phyloP scores from a whole-genome alignment of 2,797 vertebrate genomes.

The Cynodonichthys magdalenae region DNA sequence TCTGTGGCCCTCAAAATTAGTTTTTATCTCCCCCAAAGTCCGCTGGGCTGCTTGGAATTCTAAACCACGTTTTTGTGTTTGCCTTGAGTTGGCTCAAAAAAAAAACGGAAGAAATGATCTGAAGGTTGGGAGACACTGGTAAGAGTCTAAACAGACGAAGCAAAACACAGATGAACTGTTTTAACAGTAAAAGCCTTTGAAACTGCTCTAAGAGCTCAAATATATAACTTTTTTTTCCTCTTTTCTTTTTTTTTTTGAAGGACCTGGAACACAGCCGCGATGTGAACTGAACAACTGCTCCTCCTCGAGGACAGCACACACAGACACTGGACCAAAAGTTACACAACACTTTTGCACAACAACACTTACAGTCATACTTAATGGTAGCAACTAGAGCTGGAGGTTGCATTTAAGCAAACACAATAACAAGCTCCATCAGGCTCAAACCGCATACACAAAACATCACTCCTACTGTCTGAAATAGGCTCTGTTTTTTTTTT shows the following conservation, averaged over 20 bases:
- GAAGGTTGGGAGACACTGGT: slow-evolving; percentile 59
- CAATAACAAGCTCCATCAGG: slow-evolving; percentile 61
- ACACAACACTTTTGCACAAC: slow-evolving; percentile 64
- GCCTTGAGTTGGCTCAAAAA: slow-evolving; percentile 58
- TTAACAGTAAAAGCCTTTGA: slow-evolving; percentile 80
- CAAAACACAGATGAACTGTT: slow-evolving; percentile 77
- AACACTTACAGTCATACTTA: slow-evolving; percentile 68
- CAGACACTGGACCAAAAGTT: slow-evolving; percentile 60
- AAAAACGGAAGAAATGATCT: slow-evolving; percentile 52
- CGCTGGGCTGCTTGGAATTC: slow-evolving; percentile 50
- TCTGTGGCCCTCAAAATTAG: slow-evolving; percentile 55
- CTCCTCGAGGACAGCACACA: slow-evolving; percentile 68
- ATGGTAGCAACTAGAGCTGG: slow-evolving; percentile 51
- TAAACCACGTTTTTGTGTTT: slow-evolving; percentile 58
- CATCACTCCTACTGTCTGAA: slow-evolving; percentile 59
- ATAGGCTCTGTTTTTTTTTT: slow-evolving; percentile 41
- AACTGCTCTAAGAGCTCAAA: slow-evolving; percentile 82
- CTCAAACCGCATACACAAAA: slow-evolving; percentile 53
- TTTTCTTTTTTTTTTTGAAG: slow-evolving; percentile 32
- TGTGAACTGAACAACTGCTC: slow-evolving; percentile 52
- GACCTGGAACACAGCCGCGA: slow-evolving; percentile 56
- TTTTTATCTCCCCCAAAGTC: slow-evolving; percentile 60
- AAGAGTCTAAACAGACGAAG: slow-evolving; percentile 63
- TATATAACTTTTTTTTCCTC: slow-evolving; percentile 64
- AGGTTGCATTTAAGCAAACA: slow-evolving; percentile 47